Percentiles rank a stretch among this genome's conserved stretches.
Conservation (phyloP, 2,797 vertebrate genomes). For the Scleropages formosus region DNA sequence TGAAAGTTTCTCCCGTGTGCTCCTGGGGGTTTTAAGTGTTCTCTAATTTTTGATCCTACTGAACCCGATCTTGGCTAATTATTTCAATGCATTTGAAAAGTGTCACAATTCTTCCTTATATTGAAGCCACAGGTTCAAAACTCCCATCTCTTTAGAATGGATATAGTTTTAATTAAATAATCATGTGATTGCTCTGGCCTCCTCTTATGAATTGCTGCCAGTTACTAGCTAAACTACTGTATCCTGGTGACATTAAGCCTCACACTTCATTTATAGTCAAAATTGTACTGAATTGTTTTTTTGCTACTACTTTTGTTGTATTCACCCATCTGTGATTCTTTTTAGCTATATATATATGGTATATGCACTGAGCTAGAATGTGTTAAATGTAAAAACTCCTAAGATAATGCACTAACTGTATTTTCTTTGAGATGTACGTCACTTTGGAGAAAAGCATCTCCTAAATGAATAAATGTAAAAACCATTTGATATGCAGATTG, state of each 20-base stretch:
- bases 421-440: no score
- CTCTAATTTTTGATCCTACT: background rate
- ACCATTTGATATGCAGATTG: no score
- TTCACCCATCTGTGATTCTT: no score
- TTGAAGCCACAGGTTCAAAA: background rate
- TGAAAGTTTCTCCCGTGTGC: background rate
- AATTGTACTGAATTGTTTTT: background rate
- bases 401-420: no score
- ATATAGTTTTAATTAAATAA: background rate
- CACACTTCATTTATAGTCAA: background rate
- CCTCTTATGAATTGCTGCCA: background rate
- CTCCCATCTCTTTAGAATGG: background rate
- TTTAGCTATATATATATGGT: no score
- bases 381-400: no score
- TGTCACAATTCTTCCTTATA: background rate
- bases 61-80: constrained; percentile 2
- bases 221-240: background rate
- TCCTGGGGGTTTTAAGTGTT: background rate
- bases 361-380: no score
- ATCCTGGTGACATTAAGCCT: background rate
- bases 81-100: background rate
- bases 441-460: no score
- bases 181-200: background rate
- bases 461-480: no score
- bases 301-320: background rate